Percentiles rank a stretch among this genome's conserved stretches.
Conservation (phyloP, 1,140 invertebrate species). For the Trigoniulus corallinus region DNA sequence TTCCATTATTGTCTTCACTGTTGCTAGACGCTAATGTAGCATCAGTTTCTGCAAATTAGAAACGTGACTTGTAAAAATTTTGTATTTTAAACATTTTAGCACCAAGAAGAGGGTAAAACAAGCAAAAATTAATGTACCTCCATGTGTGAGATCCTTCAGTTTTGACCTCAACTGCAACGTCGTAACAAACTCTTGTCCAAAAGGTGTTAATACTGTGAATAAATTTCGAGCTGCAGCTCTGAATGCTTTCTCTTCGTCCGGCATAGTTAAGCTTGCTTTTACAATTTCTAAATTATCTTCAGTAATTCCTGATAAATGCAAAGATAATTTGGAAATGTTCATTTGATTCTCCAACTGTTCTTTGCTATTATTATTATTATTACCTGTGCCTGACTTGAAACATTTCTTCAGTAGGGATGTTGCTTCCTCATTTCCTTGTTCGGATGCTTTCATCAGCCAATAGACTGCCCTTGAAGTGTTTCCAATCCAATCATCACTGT, state of each 20-base stretch:
- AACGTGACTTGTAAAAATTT: too few species aligned
- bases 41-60: too few species aligned
- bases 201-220: conserved; percentile 34
- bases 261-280: conserved; percentile 60
- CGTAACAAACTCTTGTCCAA: too few species aligned
- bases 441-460: conserved; percentile 75
- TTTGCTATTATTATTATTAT: conserved; percentile 4
- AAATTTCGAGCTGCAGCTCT: conserved; percentile 64
- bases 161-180: too few species aligned
- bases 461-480: conserved; percentile 54
- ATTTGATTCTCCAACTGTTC: background rate
- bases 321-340: too few species aligned
- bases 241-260: conserved; percentile 65
- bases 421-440: conserved; percentile 73
- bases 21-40: too few species aligned
- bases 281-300: conserved; percentile 66
- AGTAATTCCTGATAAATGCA: conserved; percentile 62
- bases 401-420: conserved; percentile 60
- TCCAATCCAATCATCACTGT: conserved; percentile 37
- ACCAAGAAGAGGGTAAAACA: too few species aligned
- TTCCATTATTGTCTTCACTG: too few species aligned
- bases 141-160: too few species aligned
- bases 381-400: conserved; percentile 47
- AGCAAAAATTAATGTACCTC: too few species aligned
- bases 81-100: too few species aligned